Conservation (phyloP, 1,140 invertebrate species). For the Drosophila ambigua region DNA sequence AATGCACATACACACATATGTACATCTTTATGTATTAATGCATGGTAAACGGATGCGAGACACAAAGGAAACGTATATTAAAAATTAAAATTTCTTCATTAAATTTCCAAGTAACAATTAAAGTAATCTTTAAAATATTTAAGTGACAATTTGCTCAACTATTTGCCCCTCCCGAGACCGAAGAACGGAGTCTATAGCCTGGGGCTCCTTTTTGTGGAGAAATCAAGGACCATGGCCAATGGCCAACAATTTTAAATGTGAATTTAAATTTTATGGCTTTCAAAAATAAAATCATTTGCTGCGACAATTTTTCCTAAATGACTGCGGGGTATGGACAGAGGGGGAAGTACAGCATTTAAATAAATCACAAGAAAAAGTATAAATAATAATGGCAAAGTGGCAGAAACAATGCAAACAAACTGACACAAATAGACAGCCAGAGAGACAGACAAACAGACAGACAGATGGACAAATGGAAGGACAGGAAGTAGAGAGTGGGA, state of each 20-base stretch:
- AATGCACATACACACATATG: too few relatives aligned
- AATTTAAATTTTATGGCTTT: conserved; percentile 62
- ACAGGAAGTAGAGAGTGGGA: background rate
- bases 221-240: conserved; percentile 33
- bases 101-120: too few relatives aligned
- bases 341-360: conserved; percentile 51
- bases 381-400: conserved; percentile 68
- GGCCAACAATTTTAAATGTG: conserved; percentile 63
- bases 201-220: conserved; percentile 1
- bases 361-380: conserved; percentile 69
- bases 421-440: background rate
- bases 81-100: too few relatives aligned
- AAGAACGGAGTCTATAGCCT: conserved; percentile 6
- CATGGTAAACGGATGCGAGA: too few relatives aligned
- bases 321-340: conserved; percentile 6
- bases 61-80: too few relatives aligned
- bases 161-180: too few relatives aligned
- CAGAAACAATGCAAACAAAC: conserved; percentile 29
- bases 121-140: too few relatives aligned
- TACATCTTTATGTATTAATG: too few relatives aligned
- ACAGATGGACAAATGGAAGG: conserved; percentile 22
- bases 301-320: conserved; percentile 53
- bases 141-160: too few relatives aligned
- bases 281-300: conserved; percentile 66
- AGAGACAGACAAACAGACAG: conserved; percentile 2